phyloP scores from a whole-genome alignment of 2,888 invertebrate genomes.

The Lycaena phlaeas region DNA sequence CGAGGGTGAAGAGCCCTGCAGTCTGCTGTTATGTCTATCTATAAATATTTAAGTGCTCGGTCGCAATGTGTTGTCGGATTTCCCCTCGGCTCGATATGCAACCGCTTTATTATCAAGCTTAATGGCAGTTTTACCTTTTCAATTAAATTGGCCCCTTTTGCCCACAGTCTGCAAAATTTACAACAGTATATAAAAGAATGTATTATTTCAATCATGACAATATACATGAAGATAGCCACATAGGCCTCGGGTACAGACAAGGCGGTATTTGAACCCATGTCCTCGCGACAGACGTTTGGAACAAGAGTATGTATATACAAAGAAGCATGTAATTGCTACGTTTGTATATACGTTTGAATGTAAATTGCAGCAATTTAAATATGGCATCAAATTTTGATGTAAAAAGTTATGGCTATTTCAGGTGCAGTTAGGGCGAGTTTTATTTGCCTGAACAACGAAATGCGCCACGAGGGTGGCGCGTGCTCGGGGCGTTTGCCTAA shows the following conservation, averaged over 20 bases:
- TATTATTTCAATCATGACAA: too few species aligned
- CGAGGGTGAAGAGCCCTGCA: slow-evolving; percentile 29
- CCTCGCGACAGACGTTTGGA: too few species aligned
- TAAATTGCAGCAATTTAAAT: slow-evolving; percentile 11
- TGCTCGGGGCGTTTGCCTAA: slow-evolving; percentile 41
- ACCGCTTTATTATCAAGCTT: slow-evolving; percentile 20
- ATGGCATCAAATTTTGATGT: slow-evolving; percentile 12
- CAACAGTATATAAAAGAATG: too few species aligned
- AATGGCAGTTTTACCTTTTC: slow-evolving; percentile 10
- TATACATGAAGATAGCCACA: too few species aligned
- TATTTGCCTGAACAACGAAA: slow-evolving; percentile 53
- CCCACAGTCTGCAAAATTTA: too few species aligned
- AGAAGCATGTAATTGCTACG: background rate
- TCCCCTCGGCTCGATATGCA: slow-evolving; percentile 9
- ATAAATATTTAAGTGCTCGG: slow-evolving; percentile 18
- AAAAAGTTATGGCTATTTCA: slow-evolving; percentile 31
- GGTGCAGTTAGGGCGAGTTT: slow-evolving; percentile 42
- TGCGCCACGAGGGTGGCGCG: slow-evolving; percentile 27
- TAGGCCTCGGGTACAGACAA: too few species aligned
- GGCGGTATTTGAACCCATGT: too few species aligned
- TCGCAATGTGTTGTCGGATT: slow-evolving; percentile 12
- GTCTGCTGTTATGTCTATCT: slow-evolving; percentile 14
- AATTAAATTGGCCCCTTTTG: slow-evolving; percentile 1
- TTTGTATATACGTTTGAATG: slow-evolving; percentile 4
- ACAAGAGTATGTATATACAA: background rate